Conservation (phyloP, 2,888 invertebrate genomes). For the Physocephala rufipes region DNA sequence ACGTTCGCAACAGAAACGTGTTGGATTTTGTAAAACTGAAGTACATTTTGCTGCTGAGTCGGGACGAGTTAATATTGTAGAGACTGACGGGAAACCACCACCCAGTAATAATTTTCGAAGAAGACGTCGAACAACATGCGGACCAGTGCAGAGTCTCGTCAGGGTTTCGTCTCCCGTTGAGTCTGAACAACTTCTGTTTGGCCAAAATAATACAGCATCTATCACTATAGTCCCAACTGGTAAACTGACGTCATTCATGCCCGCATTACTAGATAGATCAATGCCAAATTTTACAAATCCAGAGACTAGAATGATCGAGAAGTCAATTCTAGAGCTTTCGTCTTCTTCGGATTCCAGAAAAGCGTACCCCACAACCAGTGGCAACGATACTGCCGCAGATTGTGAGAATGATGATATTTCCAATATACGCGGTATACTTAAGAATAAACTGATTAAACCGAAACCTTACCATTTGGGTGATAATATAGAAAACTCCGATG, state of each 20-base stretch:
- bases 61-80: constrained; percentile 86
- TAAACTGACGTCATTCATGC: no score
- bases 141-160: constrained; percentile 57
- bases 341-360: constrained; percentile 47
- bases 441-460: constrained; percentile 78
- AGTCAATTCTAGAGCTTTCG: no score
- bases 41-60: constrained; percentile 88
- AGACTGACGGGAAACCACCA: constrained; percentile 87
- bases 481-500: constrained; percentile 68
- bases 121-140: constrained; percentile 70
- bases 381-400: constrained; percentile 58
- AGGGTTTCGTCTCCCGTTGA: constrained; percentile 57
- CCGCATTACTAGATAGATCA: no score
- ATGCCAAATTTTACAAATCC: no score
- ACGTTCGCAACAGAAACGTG: constrained; percentile 71
- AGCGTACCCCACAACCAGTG: constrained; percentile 59
- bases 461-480: constrained; percentile 79
- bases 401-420: constrained; percentile 66
- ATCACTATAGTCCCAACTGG: no score
- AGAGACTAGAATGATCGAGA: constrained; percentile 53
- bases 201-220: constrained; percentile 59
- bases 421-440: constrained; percentile 75
- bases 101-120: constrained; percentile 83
- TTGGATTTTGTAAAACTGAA: constrained; percentile 89
- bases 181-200: constrained; percentile 44